Evolutionary conservation across 2,113 vertebrate genomes (phyloP).

Genomic region (Antechinus flavipes): DNA sequence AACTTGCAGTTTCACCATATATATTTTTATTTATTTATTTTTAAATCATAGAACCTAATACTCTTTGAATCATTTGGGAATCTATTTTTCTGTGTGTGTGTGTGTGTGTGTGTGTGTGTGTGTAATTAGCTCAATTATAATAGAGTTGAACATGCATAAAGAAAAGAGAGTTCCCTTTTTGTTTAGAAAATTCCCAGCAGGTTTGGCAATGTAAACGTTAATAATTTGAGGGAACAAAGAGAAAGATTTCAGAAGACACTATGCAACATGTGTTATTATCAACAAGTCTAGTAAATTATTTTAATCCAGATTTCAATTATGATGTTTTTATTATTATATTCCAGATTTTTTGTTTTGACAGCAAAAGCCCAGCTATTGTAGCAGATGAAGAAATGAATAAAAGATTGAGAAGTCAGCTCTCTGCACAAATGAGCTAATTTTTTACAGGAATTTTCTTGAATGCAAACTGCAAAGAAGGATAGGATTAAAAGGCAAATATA

Average conservation of each 20-base stretch:
- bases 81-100: not conserved
- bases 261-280: not conserved
- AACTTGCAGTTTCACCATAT: not conserved
- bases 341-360: not conserved
- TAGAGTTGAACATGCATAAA: not conserved
- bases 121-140: constrained; percentile 4
- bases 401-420: not conserved
- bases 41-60: not conserved
- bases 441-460: constrained; percentile 33
- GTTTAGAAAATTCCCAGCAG: not conserved
- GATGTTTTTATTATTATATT: too few species aligned
- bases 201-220: not conserved
- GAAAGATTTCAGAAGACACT: not conserved
- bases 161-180: not conserved
- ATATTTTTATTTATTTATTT: not conserved
- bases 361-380: not conserved
- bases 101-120: not conserved
- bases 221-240: not conserved
- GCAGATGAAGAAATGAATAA: not conserved
- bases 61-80: not conserved
- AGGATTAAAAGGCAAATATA: constrained; percentile 15
- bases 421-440: constrained; percentile 14
- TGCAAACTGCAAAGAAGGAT: not conserved
- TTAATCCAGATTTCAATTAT: not conserved
- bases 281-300: constrained; percentile 13